A percentile compares a stretch with the other conserved stretches of the same genome.
Evolutionary conservation across 2,888 invertebrate species (phyloP).

Genomic region (Eurytoma adleriae): DNA sequence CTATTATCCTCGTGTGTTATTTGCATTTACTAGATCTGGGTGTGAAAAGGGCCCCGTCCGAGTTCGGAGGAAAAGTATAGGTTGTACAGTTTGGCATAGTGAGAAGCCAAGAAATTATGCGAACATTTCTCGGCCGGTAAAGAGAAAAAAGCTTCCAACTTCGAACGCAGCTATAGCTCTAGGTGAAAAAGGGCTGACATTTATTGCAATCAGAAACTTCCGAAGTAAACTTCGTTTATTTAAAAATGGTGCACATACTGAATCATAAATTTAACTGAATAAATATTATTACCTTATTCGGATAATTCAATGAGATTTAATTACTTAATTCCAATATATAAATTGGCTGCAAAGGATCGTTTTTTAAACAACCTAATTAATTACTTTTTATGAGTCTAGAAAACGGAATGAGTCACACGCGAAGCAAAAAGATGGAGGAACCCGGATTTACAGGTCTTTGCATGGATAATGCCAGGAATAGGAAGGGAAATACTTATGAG

Average conservation of each 20-base stretch:
- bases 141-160: not conserved
- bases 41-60: constrained; percentile 49
- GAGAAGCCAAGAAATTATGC: constrained; percentile 68
- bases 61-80: constrained; percentile 64
- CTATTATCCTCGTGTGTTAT: constrained; percentile 28
- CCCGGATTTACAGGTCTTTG: constrained; percentile 16
- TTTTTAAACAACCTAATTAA: no score
- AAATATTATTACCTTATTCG: no score
- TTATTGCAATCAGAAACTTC: no score
- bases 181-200: constrained; percentile 3
- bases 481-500: not conserved
- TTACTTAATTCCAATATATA: no score
- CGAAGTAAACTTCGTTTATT: no score
- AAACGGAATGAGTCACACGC: not conserved
- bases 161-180: constrained; percentile 5
- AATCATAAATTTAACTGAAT: no score
- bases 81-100: no score
- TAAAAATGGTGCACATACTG: no score
- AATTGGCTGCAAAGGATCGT: no score
- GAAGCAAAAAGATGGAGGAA: not conserved
- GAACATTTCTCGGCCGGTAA: constrained; percentile 65
- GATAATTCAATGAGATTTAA: no score
- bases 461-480: constrained; percentile 17
- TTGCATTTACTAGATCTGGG: constrained; percentile 11
- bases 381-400: no score